Evolutionary conservation across 2,888 invertebrate genomes (phyloP), one percentile per base, ranked within the genome.

Genomic region (Vandiemenella viatica): DNA sequence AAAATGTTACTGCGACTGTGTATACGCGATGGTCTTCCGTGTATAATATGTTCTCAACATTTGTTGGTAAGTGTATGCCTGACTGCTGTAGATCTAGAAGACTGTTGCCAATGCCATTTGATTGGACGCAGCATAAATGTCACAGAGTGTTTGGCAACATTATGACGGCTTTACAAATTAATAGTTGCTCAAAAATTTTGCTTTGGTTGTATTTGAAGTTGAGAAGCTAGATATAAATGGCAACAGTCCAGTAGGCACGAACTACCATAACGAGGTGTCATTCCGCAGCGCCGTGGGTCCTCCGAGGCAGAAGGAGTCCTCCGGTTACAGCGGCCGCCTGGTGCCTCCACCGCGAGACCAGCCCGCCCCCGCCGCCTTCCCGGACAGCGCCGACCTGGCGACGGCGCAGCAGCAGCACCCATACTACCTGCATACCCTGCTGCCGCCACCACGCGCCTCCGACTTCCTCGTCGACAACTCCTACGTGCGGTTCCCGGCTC

Each of bases 321-420:
- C 52, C 1, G 32, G 10, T 43, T 50, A 50, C 43, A 46, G 46
- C 2, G 45, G 42, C 37, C 48, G 32, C 10, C 37, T 53, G 5
- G 46, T 53, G 15, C 53, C 53, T 4, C 53, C 53, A 8, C 53
- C 53, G 1, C n/a, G 37, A 18, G 26, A 16, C n/a, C 37, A 15
- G 13, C 21, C 37, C 6, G 3, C 37, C 5, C 26, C 48, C 6
- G n/a, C n/a, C n/a, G n/a, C n/a, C n/a, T n/a, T n/a, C n/a, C 15
- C 32, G 18, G 37, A 10, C 10, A 23, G 18, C 18, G 20, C 32
- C 5, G 16, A n/a, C 26, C 18, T 32, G 32, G 13, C 10, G 32
- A 4, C 32, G 5, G 32, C 32, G 10, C 32, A 32, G 4, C n/a
- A n/a, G n/a, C 32, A 32, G 32, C 32, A 32, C 32, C 3, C 32